Evolutionary conservation across 2,113 vertebrate genomes (phyloP), one percentile per base, ranked within the genome.

Genomic region (Hyla sarda): DNA sequence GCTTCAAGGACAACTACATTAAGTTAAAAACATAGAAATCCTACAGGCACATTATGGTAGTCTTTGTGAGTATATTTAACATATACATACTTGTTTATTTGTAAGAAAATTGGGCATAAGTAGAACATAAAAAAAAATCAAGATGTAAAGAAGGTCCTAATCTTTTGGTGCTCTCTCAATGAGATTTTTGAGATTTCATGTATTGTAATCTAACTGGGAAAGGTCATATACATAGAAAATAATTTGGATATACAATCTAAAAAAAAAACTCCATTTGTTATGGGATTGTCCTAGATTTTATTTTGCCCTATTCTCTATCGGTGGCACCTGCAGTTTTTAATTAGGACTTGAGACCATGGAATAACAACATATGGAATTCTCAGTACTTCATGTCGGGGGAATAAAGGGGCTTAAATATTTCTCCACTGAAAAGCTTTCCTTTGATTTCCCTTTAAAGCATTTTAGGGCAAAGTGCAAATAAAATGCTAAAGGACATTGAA

Each of bases 321-420:
- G 16, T 76, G 37, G 71, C 72, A 84, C 72, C 37, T 47, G 52
- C 54, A 75, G 82, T 19, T 76, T 84, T 84, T 84, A 84, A 75
- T 75, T 75, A 62, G 45, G 60, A 30, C 54, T 21, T 12, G 71
- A 74, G 48, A 75, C 52, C 54, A 84, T 48, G 71, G 71, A 76
- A 84, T 62, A 73, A 83, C 56, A 84, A 74, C 71, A 45, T 37
- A 75, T 75, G 52, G 82, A 62, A 62, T 75, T 25, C n/a, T 50
- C 6, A 47, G 69, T 9, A 74, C 17, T 84, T 62, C 23, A 47
- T 62, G 71, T 75, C 52, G 34, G 25, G 79, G 69, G 25, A 74
- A 47, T 19, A 54, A 11, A 78, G 17, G 14, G 65, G 48, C 19
- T 34, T 34, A 72, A 25, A 67, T 52, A 30, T 41, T 71, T 41